Conservation (phyloP, 2,888 invertebrate species). For the Hypena proboscidalis region DNA sequence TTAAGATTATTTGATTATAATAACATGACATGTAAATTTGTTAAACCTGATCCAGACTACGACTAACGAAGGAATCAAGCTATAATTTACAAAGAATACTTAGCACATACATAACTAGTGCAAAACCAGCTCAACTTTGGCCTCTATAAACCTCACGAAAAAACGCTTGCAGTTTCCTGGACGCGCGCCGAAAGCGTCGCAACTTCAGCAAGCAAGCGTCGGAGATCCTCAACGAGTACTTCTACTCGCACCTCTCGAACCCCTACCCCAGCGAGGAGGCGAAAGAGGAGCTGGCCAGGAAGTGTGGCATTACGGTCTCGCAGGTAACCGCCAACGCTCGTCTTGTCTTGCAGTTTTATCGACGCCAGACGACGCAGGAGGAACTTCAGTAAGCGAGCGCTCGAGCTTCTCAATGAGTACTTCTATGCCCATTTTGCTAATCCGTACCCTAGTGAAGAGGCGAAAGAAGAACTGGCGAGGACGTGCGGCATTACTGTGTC, state of each 20-base stretch:
- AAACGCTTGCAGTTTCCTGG: constrained; percentile 86
- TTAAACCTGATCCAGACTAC: no score
- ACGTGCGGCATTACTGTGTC: constrained; percentile 98
- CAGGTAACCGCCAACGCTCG: constrained; percentile 86
- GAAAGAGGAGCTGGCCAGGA: constrained; percentile 99
- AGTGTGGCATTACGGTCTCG: constrained; percentile 99
- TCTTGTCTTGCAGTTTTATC: constrained; percentile 75
- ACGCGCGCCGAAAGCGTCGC: constrained; percentile 95
- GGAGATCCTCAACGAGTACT: constrained; percentile 99
- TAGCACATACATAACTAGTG: no score
- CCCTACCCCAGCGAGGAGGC: constrained; percentile 99
- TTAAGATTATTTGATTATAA: no score
- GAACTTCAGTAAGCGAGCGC: constrained; percentile 98
- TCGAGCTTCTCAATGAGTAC: constrained; percentile 98
- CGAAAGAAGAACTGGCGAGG: constrained; percentile 97
- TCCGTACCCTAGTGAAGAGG: constrained; percentile 99
- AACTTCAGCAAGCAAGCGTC: constrained; percentile 99
- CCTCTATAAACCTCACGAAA: constrained; percentile 41
- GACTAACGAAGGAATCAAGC: no score
- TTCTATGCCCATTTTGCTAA: constrained; percentile 99
- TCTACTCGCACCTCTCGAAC: constrained; percentile 99
- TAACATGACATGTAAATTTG: no score
- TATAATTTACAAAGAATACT: no score
- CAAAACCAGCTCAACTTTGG: constrained; percentile 62
- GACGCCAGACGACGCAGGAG: constrained; percentile 92